A percentile compares a stretch with the other conserved stretches of the same genome.
phyloP scores from a whole-genome alignment of 2,888 invertebrate species.

The Rhingia rostrata region DNA sequence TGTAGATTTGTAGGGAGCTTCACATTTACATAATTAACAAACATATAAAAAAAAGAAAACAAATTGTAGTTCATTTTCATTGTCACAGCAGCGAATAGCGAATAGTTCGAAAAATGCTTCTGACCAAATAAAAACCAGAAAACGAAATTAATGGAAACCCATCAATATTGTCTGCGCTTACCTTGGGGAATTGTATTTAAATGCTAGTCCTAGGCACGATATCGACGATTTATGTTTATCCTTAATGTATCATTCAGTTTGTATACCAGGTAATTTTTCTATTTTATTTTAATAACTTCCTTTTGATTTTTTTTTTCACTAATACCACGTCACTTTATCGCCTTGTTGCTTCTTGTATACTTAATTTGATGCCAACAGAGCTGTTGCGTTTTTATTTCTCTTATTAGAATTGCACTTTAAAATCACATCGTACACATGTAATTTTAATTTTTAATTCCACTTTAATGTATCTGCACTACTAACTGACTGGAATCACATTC shows the following conservation, averaged over 20 bases:
- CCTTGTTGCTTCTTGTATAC: slow-evolving; percentile 58
- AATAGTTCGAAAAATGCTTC: slow-evolving; percentile 13
- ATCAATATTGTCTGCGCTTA: slow-evolving; percentile 37
- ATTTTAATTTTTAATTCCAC: slow-evolving; percentile 58
- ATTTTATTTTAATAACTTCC: slow-evolving; percentile 4
- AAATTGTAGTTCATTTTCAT: slow-evolving; percentile 25
- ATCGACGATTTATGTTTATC: slow-evolving; percentile 38
- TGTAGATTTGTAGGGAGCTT: slow-evolving; percentile 33
- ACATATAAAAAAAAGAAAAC: slow-evolving; percentile 28
- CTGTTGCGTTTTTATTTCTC: slow-evolving; percentile 3
- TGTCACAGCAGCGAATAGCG: slow-evolving; percentile 10
- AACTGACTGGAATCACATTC: not conserved
- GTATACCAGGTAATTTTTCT: slow-evolving; percentile 18
- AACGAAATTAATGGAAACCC: slow-evolving; percentile 25
- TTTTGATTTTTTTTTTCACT: slow-evolving; percentile 12
- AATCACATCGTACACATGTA: slow-evolving; percentile 48
- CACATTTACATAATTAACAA: slow-evolving; percentile 1
- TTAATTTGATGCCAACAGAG: slow-evolving; percentile 31
- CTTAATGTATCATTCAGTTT: slow-evolving; percentile 47
- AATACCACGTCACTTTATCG: slow-evolving; percentile 2
- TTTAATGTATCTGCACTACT: slow-evolving; percentile 13
- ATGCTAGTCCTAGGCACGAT: slow-evolving; percentile 21
- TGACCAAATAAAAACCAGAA: not conserved
- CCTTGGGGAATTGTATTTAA: slow-evolving; percentile 57
- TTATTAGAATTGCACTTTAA: slow-evolving; percentile 35